Base-by-base conservation (phyloP, 2,888 invertebrate species). In the Petrolisthes cinctipes region DNA sequence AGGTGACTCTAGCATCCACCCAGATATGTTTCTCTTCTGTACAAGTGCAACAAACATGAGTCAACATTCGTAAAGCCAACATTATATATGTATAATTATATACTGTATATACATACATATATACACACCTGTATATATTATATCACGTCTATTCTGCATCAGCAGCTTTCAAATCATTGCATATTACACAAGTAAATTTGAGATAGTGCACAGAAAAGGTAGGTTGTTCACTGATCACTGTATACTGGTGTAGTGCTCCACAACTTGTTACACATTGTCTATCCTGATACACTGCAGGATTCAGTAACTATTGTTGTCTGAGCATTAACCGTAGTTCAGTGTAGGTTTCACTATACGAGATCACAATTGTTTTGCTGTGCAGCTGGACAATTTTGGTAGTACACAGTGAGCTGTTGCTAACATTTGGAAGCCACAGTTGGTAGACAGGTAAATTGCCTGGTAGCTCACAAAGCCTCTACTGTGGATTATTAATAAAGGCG, bases 21-120 rank as follows among this genome's bases (percentile, higher is more conserved):
- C 80, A 71, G 86, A 86, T 86, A 78, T 86, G 81, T 85, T 79
- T 53, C 54, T 81, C 54, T 81, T 82, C 86, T 86, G 71, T 80
- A 80, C 82, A 81, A 76, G 86, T 82, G 82, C 82, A 82, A 75
- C 71, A 82, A 80, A 73, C 71, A 82, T 73, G 37, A 73, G 61
- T 57, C n/a, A 75, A 73, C 17, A 73, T 81, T 68, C 82, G 54
- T 37, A 37, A 83, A 82, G 71, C 76, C 66, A 56, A 82, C 81
- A 56, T 85, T 66, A 54, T 51, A 66, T 9, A 9, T 14, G 11
- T 20, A 56, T 37, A 56, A 14, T 56, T 75, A 75, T 75, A 75
- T 75, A 75, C n/a, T 23, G 37, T 75, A 75, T 75, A n/a, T 75
- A 75, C 37, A 78, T 37, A 78, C 37, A 78, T 78, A 78, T 78